Percentiles rank a stretch among this genome's conserved stretches.
phyloP scores from a whole-genome alignment of 2,888 invertebrate genomes.

The Ochropacha duplaris region DNA sequence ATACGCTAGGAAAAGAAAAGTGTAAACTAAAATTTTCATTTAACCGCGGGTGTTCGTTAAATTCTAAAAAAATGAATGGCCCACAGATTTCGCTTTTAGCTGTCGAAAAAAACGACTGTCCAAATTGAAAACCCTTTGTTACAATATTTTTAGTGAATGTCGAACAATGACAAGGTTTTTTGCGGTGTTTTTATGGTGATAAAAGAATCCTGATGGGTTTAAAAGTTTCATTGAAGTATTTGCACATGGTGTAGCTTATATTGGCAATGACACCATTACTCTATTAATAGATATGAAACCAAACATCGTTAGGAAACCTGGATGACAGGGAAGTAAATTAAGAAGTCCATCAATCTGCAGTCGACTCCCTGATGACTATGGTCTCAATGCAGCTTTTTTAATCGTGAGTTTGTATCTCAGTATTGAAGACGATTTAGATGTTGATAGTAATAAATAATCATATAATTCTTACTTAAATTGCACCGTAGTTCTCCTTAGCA shows the following conservation, averaged over 20 bases:
- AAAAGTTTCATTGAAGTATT: background rate
- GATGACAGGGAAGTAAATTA: too few species aligned
- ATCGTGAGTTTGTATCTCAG: too few species aligned
- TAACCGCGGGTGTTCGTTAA: conserved; percentile 20
- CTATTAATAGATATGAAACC: too few species aligned
- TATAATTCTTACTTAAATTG: too few species aligned
- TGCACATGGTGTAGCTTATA: background rate
- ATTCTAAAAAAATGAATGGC: conserved; percentile 25
- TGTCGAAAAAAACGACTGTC: conserved; percentile 36
- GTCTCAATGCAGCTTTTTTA: too few species aligned
- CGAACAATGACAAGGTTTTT: conserved; percentile 30
- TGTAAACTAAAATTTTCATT: conserved; percentile 22
- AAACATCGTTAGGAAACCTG: too few species aligned
- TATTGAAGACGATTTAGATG: too few species aligned
- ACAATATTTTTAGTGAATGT: conserved; percentile 38
- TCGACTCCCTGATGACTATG: too few species aligned
- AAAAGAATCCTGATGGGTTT: conserved; percentile 23
- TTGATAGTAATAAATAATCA: too few species aligned
- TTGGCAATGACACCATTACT: background rate
- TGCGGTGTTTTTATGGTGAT: conserved; percentile 35
- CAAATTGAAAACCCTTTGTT: conserved; percentile 52
- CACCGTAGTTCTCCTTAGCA: too few species aligned
- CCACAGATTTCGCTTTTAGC: conserved; percentile 36
- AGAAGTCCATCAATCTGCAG: too few species aligned
- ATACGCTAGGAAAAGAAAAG: conserved; percentile 11